Base-by-base conservation (phyloP, 2,113 vertebrate species). In the Antigone vipio region DNA sequence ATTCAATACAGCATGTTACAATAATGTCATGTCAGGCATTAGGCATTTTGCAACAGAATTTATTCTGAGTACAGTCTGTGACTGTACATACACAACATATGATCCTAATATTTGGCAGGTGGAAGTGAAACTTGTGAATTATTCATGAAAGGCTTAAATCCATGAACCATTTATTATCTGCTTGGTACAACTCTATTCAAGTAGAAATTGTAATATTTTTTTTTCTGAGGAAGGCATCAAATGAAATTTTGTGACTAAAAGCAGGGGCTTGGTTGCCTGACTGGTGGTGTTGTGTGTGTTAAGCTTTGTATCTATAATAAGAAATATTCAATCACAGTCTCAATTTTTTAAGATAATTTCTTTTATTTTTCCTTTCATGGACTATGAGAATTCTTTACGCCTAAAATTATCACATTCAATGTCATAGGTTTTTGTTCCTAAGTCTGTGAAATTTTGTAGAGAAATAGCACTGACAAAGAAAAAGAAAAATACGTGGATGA, bases 21-120 rank as follows among this genome's bases (percentile, higher is more conserved):
- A 73, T 59, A 92, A 90, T 34, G 9, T 88, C 56, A 58, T 63
- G 69, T 69, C 69, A 85, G 47, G 32, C 17, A 55, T 52, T 71
- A 89, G 63, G 19, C n/a, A 24, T 80, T 85, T 86, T 92, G 58
- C 44, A 92, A 68, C 47, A 93, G 55, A 90, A 82, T 62, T 74
- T 84, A 91, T 80, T 90, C 87, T 72, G 73, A 24, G 66, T 87
- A 63, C 63, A 29, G 90, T 90, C 53, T 92, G 38, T 92, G 63
- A 82, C 66, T 76, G 34, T 90, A 95, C 58, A 74, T 44, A 90
- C 66, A 68, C 34, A 92, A 47, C 32, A 73, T 75, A 89, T 30
- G 59, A 93, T 93, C 47, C 69, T 87, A 94, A 93, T 66, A 82
- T 88, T 90, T 94, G 47, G 58, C 90, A 95, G 53, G 58, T 72